Evolutionary conservation across 2,113 vertebrate genomes (phyloP), one percentile per base, ranked within the genome.

Genomic region (Pampusana beccarii): DNA sequence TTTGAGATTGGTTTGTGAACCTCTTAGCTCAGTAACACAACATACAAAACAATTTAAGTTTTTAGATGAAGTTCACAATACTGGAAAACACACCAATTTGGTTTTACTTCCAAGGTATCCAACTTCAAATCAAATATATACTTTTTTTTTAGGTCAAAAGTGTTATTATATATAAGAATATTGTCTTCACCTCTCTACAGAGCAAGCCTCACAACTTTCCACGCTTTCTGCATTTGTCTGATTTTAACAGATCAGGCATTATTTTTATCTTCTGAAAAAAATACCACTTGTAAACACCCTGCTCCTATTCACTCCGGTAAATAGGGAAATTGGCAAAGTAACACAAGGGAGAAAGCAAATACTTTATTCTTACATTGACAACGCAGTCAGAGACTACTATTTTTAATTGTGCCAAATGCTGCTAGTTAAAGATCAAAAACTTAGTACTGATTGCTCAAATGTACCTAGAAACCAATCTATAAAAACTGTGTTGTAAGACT

Each of bases 341-440:
- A 51, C 6, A 56, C 13, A 70, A 54, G 62, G 29, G 23, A 88
- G 26, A 92, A 83, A 82, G 50, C 26, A 85, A 87, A 66, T 23
- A 25, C 36, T 78, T 82, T 5, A 46, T 40, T 66, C 42, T 73
- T 46, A 73, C 5, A 2, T 3, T 15, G 56, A 53, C 48, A 86
- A 56, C 10, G 42, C 48, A 86, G 44, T 13, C 53, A 90, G 25
- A 58, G 29, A 23, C 48, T 79, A n/a, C 40, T 80, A 48, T 61
- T 80, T 93, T 93, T 25, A 94, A 57, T 61, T 50, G 38, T 67
- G 86, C 61, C 54, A 60, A 90, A 84, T 5, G 7, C 48, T 21
- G 14, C 69, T 40, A 94, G 84, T 72, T 42, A 60, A 93, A 79
- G 44, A 84, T 67, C 75, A 88, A 38, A 96, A 88, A 71, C 93